Conservation (phyloP, 2,888 invertebrate genomes). For the Dynastes hyllus region DNA sequence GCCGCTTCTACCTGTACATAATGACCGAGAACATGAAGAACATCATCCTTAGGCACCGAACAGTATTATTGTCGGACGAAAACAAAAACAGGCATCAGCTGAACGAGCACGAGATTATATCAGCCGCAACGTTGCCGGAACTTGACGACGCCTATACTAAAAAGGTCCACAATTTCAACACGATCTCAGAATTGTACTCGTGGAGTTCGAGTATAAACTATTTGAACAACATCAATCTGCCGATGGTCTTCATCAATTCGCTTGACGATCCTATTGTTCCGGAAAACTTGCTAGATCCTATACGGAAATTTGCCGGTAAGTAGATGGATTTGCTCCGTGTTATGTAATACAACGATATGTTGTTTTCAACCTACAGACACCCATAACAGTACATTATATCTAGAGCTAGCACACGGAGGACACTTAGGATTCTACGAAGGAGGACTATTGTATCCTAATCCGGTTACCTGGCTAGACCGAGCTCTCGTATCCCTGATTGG, state of each 20-base stretch:
- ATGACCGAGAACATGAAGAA: constrained; percentile 95
- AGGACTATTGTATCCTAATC: constrained; percentile 88
- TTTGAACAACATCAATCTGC: constrained; percentile 84
- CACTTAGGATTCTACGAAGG: constrained; percentile 97
- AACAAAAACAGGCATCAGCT: constrained; percentile 80
- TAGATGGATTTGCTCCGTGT: constrained; percentile 57
- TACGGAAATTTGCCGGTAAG: constrained; percentile 86
- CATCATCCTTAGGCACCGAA: constrained; percentile 89
- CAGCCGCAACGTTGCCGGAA: constrained; percentile 90
- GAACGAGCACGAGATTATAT: constrained; percentile 87
- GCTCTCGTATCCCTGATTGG: constrained; percentile 88
- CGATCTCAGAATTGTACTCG: constrained; percentile 86
- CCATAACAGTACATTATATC: constrained; percentile 80
- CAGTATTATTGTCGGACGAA: constrained; percentile 83
- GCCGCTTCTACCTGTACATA: constrained; percentile 91
- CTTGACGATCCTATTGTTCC: constrained; percentile 95
- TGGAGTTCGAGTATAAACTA: constrained; percentile 90
- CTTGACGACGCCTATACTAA: constrained; percentile 93
- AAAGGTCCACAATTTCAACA: constrained; percentile 83
- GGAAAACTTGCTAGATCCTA: constrained; percentile 81
- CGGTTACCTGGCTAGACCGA: constrained; percentile 94
- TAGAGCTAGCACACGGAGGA: constrained; percentile 92
- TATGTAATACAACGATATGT: background rate
- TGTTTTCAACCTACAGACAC: constrained; percentile 43
- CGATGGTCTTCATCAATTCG: constrained; percentile 94